Conservation (phyloP, 1,140 invertebrate genomes). For the Drosophila ohnishii region DNA sequence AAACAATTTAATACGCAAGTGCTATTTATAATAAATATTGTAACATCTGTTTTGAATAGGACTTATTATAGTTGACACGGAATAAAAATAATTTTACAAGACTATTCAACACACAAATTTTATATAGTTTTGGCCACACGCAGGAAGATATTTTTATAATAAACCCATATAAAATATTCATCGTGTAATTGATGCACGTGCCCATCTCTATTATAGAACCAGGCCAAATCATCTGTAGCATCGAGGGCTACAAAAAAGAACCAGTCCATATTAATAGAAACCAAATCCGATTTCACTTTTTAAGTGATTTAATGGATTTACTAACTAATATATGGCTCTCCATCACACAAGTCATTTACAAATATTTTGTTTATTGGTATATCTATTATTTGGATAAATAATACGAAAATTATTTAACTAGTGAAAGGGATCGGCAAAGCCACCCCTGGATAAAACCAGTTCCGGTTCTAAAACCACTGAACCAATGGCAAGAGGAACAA, state of each 20-base stretch:
- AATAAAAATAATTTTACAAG: neutral
- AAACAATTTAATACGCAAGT: too few relatives aligned
- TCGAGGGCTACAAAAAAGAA: conserved; percentile 6
- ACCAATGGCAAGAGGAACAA: conserved; percentile 37
- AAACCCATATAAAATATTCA: neutral
- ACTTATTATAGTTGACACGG: neutral
- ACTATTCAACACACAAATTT: neutral
- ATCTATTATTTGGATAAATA: neutral
- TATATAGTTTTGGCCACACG: neutral
- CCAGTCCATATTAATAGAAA: neutral
- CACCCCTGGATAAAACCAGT: conserved; percentile 13
- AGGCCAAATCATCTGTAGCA: neutral
- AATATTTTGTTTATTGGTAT: neutral
- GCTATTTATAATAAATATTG: neutral
- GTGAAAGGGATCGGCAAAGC: neutral
- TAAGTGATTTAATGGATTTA: too few relatives aligned
- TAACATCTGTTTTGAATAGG: too few relatives aligned
- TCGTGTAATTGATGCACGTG: neutral
- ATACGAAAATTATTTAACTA: neutral
- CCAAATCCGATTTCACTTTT: neutral
- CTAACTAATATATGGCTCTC: neutral
- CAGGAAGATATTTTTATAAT: neutral
- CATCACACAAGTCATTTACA: neutral
- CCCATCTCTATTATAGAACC: conserved; percentile 15
- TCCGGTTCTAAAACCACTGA: conserved; percentile 8